These are phyloP conservation scores for Gobiocypris rarus DNA, from an alignment of 2,113 vertebrate species.

Conservation along the genomic window DNA sequence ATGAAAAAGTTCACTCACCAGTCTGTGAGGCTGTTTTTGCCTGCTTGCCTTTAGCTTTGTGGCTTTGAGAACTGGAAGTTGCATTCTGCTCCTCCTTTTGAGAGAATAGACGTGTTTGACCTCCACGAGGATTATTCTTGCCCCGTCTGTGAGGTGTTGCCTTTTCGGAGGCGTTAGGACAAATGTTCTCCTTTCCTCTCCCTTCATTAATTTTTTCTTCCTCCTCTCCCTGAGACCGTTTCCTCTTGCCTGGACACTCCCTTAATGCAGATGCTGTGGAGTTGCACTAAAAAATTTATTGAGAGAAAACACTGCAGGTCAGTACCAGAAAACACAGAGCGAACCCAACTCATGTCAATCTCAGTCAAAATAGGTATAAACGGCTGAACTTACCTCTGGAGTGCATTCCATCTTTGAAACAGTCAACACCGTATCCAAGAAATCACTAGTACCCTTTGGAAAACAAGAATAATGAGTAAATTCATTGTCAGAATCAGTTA, in stretches of 20 bases:
- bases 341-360: background rate
- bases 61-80: slow-evolving; percentile 50
- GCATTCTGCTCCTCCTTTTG: slow-evolving; percentile 57
- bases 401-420: slow-evolving; percentile 71
- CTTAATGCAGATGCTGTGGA: slow-evolving; percentile 41
- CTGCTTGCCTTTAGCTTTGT: slow-evolving; percentile 64
- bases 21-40: slow-evolving; percentile 66
- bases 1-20: slow-evolving; percentile 56
- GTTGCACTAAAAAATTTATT: slow-evolving; percentile 52
- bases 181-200: slow-evolving; percentile 65
- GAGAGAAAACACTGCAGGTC: background rate
- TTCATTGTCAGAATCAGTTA: background rate
- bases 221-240: slow-evolving; percentile 54
- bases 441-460: slow-evolving; percentile 58
- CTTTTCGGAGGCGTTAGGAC: slow-evolving; percentile 66
- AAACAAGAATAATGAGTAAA: background rate
- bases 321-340: background rate
- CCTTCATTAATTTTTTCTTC: slow-evolving; percentile 27
- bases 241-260: slow-evolving; percentile 69
- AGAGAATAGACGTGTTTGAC: slow-evolving; percentile 67
- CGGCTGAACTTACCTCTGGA: slow-evolving; percentile 67
- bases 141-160: slow-evolving; percentile 65
- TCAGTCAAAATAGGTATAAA: background rate
- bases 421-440: slow-evolving; percentile 55
- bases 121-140: slow-evolving; percentile 53